These are phyloP conservation scores for Diabrotica balteata DNA, from an alignment of 2,888 invertebrate species.

Conservation along the genomic window DNA sequence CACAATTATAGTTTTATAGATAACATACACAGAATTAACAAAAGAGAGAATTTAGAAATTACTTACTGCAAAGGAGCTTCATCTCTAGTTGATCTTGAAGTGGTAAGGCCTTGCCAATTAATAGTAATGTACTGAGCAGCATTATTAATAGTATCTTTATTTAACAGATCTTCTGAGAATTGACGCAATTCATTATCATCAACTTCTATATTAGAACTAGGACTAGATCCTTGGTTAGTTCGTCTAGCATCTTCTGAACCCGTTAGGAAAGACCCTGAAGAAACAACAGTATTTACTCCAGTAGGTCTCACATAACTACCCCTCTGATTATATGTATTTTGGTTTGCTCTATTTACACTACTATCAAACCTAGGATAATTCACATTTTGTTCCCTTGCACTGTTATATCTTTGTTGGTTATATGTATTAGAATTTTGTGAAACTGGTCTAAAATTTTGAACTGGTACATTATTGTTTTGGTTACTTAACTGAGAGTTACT, in stretches of 20 bases:
- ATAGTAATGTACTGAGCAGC: conserved; percentile 73
- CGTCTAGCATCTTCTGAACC: conserved; percentile 4
- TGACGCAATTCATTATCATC: conserved; percentile 63
- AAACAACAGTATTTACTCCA: conserved; percentile 20
- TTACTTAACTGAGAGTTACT: background rate
- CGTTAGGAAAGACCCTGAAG: conserved; percentile 24
- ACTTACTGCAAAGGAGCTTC: conserved; percentile 80
- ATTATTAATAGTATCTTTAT: conserved; percentile 74
- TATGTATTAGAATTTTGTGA: conserved; percentile 6
- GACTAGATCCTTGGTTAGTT: conserved; percentile 7
- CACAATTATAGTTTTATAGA: background rate
- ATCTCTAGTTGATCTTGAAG: conserved; percentile 72
- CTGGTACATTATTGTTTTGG: conserved; percentile 3
- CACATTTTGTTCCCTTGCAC: conserved; percentile 14
- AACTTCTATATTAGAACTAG: conserved; percentile 15
- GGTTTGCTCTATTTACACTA: conserved; percentile 2
- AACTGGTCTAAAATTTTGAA: conserved; percentile 1
- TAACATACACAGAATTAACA: background rate
- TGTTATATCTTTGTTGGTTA: conserved; percentile 3
- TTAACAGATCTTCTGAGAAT: conserved; percentile 74
- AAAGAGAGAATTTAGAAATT: conserved; percentile 1
- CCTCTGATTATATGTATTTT: background rate
- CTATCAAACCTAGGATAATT: conserved; percentile 8
- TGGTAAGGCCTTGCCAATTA: conserved; percentile 78
- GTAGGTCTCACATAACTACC: conserved; percentile 6